Evolutionary conservation across 2,797 vertebrate genomes (phyloP), one percentile per base, ranked within the genome.

Genomic region (Chelmon rostratus): DNA sequence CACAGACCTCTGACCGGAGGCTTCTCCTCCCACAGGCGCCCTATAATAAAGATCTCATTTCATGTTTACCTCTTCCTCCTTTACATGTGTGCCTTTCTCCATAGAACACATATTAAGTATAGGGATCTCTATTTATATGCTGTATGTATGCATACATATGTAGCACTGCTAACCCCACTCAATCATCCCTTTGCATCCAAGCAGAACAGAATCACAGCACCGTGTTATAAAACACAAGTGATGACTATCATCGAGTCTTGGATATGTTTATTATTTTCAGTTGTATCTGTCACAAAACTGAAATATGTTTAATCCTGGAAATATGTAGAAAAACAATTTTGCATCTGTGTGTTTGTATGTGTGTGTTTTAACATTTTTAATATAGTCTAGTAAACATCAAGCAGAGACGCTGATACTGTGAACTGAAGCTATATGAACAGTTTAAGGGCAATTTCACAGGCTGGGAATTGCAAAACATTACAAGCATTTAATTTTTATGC

Each of bases 1-100:
- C 63, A 72, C 61, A 64, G 69, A 86, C 83, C 76, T 82, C 46
- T 76, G 87, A 84, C 84, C 23, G 64, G 65, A 74, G 85, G 77
- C 78, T 57, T 85, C 69, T 81, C 73, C 73, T 74, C 83, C 72
- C 74, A 87, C 77, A 47, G 78, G 69, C 54, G 81, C 33, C 59
- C 63, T 64, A 42, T 86, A 66, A 87, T 77, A 83, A 83, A 86
- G 62, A 23, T 53, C 58, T 81, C 37, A 71, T 84, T 77, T 81
- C 53, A 40, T 64, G 25, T 68, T 78, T 47, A 68, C 69, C 53
- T 67, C 18, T 38, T 80, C 42, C 56, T 81, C 70, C 57, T 35
- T 46, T 69, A 25, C 57, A 69, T 53, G 23, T 57, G 47, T 76
- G 21, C 15, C 38, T 35, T 37, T 68, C 46, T 68, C 3, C 56